These are phyloP conservation scores for Oasisia sp. DNA, from an alignment of 2,888 invertebrate species.

Conservation along the genomic window DNA sequence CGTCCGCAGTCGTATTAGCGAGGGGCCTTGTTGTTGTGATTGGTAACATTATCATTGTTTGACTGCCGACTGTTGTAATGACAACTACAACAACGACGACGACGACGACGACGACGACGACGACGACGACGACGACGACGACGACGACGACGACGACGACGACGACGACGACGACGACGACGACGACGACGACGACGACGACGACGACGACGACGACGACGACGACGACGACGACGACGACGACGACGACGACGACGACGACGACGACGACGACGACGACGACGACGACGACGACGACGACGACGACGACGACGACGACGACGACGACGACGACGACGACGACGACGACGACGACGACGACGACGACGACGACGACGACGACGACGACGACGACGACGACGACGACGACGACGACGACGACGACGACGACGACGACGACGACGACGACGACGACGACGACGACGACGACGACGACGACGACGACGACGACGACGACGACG, in stretches of 20 bases:
- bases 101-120: no score
- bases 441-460: neutral
- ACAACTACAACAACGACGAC: no score
- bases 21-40: no score
- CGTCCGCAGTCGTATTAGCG: no score
- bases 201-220: neutral
- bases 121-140: no score
- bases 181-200: neutral
- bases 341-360: neutral
- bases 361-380: no score
- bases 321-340: neutral
- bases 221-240: no score
- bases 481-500: no score
- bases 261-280: neutral
- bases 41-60: no score
- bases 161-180: neutral
- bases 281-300: neutral
- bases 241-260: no score
- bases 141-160: no score
- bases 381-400: neutral
- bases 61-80: no score
- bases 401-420: neutral
- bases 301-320: neutral
- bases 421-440: neutral
- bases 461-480: neutral